These are phyloP conservation scores for Mallateleia sp. DNA, from an alignment of 2,888 invertebrate species.

Conservation along the genomic window DNA sequence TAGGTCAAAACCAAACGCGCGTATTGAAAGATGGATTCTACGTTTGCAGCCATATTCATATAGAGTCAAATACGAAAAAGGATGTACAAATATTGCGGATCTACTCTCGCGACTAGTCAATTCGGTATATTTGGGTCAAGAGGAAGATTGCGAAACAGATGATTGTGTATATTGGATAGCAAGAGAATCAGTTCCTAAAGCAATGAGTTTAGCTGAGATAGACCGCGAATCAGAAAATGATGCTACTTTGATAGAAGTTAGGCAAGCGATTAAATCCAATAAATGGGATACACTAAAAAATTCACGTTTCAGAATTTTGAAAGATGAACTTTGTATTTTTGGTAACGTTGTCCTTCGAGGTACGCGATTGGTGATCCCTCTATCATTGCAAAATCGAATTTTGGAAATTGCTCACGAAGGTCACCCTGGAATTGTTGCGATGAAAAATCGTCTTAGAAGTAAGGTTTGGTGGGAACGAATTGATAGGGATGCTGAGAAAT, in stretches of 20 bases:
- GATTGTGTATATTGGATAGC: constrained; percentile 48
- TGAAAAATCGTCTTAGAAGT: constrained; percentile 73
- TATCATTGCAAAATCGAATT: constrained; percentile 1
- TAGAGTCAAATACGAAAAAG: constrained; percentile 39
- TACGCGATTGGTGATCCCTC: constrained; percentile 55
- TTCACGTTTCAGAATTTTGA: constrained; percentile 53
- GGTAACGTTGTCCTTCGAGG: constrained; percentile 71
- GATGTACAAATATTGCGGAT: constrained; percentile 40
- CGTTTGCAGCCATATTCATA: constrained; percentile 26
- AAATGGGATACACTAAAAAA: constrained; percentile 50
- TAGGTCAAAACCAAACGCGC: constrained; percentile 70
- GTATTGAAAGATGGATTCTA: constrained; percentile 82
- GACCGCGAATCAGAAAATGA: constrained; percentile 63
- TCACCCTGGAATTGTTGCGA: constrained; percentile 81
- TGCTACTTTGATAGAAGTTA: constrained; percentile 34
- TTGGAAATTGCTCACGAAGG: constrained; percentile 82
- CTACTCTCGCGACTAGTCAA: constrained; percentile 24
- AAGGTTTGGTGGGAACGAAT: constrained; percentile 80
- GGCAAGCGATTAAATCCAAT: constrained; percentile 53
- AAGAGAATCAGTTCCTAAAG: constrained; percentile 29
- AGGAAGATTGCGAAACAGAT: no score
- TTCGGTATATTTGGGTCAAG: no score
- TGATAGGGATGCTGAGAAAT: constrained; percentile 75
- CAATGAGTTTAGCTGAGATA: constrained; percentile 59
- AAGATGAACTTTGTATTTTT: constrained; percentile 69